A percentile compares a stretch with the other conserved stretches of the same genome.
These are phyloP conservation scores for Lycia hirtaria DNA, from an alignment of 2,888 invertebrate genomes.

Conservation along the genomic window DNA sequence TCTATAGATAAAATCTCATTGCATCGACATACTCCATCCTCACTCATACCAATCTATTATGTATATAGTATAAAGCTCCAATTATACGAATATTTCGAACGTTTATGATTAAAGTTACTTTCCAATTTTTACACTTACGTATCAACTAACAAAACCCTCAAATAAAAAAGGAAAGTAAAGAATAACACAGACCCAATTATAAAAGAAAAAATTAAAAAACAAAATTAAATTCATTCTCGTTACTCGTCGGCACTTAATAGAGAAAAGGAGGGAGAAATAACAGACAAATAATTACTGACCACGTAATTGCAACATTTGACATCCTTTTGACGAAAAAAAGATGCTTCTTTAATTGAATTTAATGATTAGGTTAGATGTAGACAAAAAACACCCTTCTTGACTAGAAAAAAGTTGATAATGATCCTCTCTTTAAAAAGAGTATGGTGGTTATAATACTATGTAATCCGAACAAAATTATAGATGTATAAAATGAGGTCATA, in stretches of 20 bases:
- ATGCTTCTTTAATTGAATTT: conserved; percentile 63
- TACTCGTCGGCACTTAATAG: conserved; percentile 55
- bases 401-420: conserved; percentile 2
- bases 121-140: no score
- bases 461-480: no score
- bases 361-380: conserved; percentile 66
- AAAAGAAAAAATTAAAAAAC: conserved; percentile 59
- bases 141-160: not conserved
- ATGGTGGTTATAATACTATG: not conserved
- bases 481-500: no score
- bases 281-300: conserved; percentile 72
- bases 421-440: not conserved
- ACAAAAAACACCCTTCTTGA: conserved; percentile 13
- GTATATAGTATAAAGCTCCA: no score
- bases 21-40: no score
- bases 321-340: conserved; percentile 66
- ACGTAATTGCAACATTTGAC: conserved; percentile 74
- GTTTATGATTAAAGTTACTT: no score
- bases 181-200: conserved; percentile 50
- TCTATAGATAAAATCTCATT: no score
- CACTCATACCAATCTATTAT: no score
- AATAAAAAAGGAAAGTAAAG: conserved; percentile 18
- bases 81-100: no score
- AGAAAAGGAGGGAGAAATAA: conserved; percentile 64
- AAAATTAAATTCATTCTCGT: conserved; percentile 66